These are phyloP conservation scores for Antheraea mylitta DNA, from an alignment of 1,140 invertebrate genomes.

Conservation along the genomic window DNA sequence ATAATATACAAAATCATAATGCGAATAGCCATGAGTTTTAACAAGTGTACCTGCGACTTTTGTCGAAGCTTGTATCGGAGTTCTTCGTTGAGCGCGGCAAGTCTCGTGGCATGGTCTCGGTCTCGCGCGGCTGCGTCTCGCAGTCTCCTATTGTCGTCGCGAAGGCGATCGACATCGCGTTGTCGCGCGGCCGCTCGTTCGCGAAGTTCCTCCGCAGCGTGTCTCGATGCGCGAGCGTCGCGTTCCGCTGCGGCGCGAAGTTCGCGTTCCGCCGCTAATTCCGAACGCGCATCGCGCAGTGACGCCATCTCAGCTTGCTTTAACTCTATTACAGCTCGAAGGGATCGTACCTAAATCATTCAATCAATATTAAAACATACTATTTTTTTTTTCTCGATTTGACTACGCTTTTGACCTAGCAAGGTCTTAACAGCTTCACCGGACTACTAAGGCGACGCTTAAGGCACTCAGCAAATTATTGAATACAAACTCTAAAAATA, in stretches of 20 bases:
- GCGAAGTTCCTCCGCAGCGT: conserved; percentile 79
- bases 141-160: conserved; percentile 83
- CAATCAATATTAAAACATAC: background rate
- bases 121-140: conserved; percentile 86
- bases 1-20: no score
- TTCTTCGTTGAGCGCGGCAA: conserved; percentile 92
- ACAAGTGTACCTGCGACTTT: conserved; percentile 81
- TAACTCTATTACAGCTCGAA: conserved; percentile 87
- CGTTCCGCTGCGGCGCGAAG: conserved; percentile 79
- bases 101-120: conserved; percentile 86
- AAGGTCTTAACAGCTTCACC: no score
- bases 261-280: conserved; percentile 79
- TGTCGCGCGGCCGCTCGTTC: conserved; percentile 76
- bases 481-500: no score
- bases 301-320: conserved; percentile 86
- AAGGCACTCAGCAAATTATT: background rate
- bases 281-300: conserved; percentile 83
- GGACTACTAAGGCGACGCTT: no score
- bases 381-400: background rate
- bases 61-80: conserved; percentile 90
- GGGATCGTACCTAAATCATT: conserved; percentile 82
- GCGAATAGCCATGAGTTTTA: no score
- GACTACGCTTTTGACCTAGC: no score
- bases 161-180: conserved; percentile 61
- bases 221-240: conserved; percentile 72